Percentiles rank a stretch among this genome's conserved stretches.
Evolutionary conservation across 2,888 invertebrate species (phyloP).

Genomic region (Eupithecia pulchellata): DNA sequence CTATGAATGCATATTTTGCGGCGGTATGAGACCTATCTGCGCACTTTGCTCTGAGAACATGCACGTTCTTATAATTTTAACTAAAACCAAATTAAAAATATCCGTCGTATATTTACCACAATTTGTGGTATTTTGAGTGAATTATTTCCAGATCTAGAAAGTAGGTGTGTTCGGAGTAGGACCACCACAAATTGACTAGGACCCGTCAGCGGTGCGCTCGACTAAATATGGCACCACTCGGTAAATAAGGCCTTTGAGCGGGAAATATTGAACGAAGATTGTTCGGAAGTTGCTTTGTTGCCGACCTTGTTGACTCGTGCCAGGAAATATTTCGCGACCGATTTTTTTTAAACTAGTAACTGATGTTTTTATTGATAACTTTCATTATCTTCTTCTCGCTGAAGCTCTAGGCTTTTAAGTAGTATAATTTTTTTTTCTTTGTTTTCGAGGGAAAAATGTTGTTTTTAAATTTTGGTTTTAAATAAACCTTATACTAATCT

Average conservation of each 20-base stretch:
- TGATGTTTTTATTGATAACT: neutral
- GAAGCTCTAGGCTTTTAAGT: too few species aligned
- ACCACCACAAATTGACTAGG: constrained; percentile 34
- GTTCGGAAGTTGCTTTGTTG: constrained; percentile 17
- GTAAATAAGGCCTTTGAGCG: constrained; percentile 39
- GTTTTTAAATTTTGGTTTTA: neutral
- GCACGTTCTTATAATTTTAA: neutral
- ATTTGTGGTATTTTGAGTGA: neutral
- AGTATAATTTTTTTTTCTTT: too few species aligned
- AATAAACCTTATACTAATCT: neutral
- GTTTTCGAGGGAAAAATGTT: too few species aligned
- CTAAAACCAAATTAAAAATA: neutral
- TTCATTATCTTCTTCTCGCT: neutral
- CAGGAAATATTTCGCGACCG: neutral
- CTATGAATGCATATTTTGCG: too few species aligned
- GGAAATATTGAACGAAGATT: constrained; percentile 31
- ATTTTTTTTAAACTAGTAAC: neutral
- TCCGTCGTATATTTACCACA: neutral
- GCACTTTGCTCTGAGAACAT: too few species aligned
- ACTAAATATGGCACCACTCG: constrained; percentile 42
- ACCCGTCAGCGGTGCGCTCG: constrained; percentile 27
- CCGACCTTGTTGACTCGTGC: constrained; percentile 18
- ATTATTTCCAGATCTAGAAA: too few species aligned
- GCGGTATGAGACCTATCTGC: too few species aligned
- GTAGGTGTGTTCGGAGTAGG: constrained; percentile 23